These are phyloP conservation scores for Rhinogobius similis DNA, from an alignment of 2,113 vertebrate genomes.

Conservation along the genomic window DNA sequence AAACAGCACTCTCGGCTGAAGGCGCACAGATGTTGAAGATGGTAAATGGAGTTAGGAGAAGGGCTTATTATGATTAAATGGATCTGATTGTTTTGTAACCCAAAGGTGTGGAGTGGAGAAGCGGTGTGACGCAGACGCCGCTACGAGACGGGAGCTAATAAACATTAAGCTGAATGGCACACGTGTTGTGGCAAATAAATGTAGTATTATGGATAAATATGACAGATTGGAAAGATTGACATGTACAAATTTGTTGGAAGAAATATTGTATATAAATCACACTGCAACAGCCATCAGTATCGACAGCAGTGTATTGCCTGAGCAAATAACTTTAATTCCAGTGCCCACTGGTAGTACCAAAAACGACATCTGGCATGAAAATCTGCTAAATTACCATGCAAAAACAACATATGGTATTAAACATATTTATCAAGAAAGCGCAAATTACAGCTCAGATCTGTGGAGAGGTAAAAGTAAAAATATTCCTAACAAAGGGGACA, in stretches of 20 bases:
- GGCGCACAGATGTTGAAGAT: conserved; percentile 54
- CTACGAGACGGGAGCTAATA: conserved; percentile 24
- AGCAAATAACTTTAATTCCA: neutral
- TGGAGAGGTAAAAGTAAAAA: too few relatives aligned
- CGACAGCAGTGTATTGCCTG: neutral
- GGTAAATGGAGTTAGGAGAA: conserved; percentile 49
- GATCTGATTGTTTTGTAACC: conserved; percentile 54
- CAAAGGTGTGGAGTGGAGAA: conserved; percentile 31
- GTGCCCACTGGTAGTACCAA: too few relatives aligned
- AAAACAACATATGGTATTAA: neutral
- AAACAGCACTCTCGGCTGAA: conserved; percentile 47
- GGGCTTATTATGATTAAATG: conserved; percentile 59
- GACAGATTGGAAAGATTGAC: neutral
- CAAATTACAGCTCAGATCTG: too few relatives aligned
- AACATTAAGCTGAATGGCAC: conserved; percentile 17
- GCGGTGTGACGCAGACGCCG: conserved; percentile 25
- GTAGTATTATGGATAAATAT: neutral
- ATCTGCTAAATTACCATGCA: neutral
- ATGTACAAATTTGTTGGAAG: neutral
- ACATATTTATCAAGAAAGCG: neutral
- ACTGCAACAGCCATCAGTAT: neutral
- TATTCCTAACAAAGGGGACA: too few relatives aligned
- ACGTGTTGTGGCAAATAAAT: neutral
- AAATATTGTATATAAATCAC: neutral
- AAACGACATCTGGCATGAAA: too few relatives aligned